A percentile compares a stretch with the other conserved stretches of the same genome.
phyloP scores from a whole-genome alignment of 2,113 vertebrate genomes.

The Chionis minor region DNA sequence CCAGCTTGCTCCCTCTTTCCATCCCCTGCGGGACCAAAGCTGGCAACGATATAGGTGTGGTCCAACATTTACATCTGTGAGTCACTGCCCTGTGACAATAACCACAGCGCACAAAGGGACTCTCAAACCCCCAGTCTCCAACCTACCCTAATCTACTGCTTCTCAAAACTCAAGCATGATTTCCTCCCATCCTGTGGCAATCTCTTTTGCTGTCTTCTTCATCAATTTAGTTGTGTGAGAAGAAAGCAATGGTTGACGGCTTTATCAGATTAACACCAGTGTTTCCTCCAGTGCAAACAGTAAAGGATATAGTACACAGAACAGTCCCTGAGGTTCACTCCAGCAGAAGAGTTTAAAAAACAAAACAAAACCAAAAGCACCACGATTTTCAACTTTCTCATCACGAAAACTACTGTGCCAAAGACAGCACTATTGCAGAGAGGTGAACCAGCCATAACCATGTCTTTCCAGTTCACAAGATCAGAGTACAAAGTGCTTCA shows the following conservation, averaged over 20 bases:
- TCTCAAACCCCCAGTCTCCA: neutral
- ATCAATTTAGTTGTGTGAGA: neutral
- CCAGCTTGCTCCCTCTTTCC: neutral
- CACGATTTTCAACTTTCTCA: neutral
- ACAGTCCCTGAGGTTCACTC: neutral
- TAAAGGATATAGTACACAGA: neutral
- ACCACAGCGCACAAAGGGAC: neutral
- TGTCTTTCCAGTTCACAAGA: neutral
- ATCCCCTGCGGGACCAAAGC: neutral
- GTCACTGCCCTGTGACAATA: neutral
- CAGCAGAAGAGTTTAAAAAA: neutral
- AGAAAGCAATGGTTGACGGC: neutral
- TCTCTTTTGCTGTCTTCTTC: neutral
- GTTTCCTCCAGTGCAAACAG: neutral
- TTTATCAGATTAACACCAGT: neutral
- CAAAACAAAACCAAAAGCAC: neutral
- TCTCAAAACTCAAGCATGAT: accelerated
- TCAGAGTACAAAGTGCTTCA: conserved; percentile 6
- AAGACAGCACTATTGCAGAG: neutral
- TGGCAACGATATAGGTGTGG: neutral
- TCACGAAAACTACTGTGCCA: neutral
- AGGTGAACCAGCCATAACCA: neutral
- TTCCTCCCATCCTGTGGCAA: neutral
- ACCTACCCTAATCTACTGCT: neutral
- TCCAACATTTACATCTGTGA: neutral